These are phyloP conservation scores for Micrasema minimum DNA, from an alignment of 1,140 invertebrate species.

Conservation along the genomic window DNA sequence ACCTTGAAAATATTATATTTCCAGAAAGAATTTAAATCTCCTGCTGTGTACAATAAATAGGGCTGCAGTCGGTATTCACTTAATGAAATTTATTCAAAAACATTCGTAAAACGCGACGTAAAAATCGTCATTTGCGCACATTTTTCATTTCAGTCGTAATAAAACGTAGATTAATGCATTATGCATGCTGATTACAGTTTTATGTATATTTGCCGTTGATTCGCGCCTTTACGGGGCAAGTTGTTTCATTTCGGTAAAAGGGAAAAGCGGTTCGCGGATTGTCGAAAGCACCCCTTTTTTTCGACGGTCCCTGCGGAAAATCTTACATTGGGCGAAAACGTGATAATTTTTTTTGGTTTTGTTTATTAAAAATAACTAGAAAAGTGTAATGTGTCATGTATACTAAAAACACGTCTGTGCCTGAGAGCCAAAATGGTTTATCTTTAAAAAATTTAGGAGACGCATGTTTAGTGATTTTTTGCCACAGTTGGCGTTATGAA, in stretches of 20 bases:
- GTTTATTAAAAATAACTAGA: no score
- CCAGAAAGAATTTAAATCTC: neutral
- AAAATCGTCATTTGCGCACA: constrained; percentile 35
- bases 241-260: constrained; percentile 22
- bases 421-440: no score
- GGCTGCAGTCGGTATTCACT: constrained; percentile 1
- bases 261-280: constrained; percentile 8
- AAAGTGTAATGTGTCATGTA: no score
- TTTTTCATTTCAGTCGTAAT: constrained; percentile 32
- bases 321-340: no score
- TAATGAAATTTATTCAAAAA: constrained; percentile 36
- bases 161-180: constrained; percentile 31
- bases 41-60: neutral
- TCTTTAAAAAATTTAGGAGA: no score
- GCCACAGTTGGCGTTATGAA: no score
- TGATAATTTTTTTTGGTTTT: no score
- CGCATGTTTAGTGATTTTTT: no score
- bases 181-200: constrained; percentile 33
- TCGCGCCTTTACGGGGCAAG: constrained; percentile 1
- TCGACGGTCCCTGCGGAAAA: no score
- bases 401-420: no score
- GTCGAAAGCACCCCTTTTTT: constrained; percentile 29
- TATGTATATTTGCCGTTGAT: constrained; percentile 20
- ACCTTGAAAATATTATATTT: no score
- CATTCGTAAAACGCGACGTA: constrained; percentile 27